A percentile compares a stretch with the other conserved stretches of the same genome.
phyloP scores from a whole-genome alignment of 2,888 invertebrate species.

The Ditylenchus weischeri region DNA sequence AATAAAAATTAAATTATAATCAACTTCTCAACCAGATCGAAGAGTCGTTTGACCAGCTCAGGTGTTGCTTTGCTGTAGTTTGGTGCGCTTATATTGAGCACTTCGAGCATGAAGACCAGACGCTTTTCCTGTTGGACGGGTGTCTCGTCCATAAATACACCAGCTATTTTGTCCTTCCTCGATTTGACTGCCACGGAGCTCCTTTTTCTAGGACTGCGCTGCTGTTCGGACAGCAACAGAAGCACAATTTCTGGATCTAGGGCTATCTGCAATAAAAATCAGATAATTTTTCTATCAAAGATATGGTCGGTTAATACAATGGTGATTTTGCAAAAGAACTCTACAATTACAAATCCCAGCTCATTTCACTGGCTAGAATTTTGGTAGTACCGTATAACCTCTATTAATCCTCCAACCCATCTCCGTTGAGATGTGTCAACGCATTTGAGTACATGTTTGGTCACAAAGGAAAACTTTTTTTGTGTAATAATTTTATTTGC shows the following conservation, averaged over 20 bases:
- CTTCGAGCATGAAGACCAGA: slow-evolving; percentile 39
- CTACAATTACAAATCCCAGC: too few species aligned
- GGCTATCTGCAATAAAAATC: slow-evolving; percentile 5
- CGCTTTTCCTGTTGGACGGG: slow-evolving; percentile 33
- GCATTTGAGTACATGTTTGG: too few species aligned
- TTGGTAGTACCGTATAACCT: too few species aligned
- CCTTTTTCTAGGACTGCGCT: slow-evolving; percentile 31
- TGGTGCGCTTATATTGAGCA: slow-evolving; percentile 25
- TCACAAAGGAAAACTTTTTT: too few species aligned
- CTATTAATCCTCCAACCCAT: too few species aligned
- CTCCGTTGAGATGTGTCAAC: too few species aligned
- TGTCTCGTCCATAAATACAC: slow-evolving; percentile 27
- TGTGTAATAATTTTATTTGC: too few species aligned
- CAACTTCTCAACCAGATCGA: slow-evolving; percentile 43
- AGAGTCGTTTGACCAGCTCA: slow-evolving; percentile 37
- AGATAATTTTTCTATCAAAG: too few species aligned
- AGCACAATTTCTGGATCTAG: slow-evolving; percentile 1
- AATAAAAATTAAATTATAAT: background rate
- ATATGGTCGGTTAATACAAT: too few species aligned
- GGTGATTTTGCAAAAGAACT: too few species aligned
- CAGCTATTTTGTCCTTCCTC: slow-evolving; percentile 8
- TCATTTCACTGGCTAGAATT: too few species aligned
- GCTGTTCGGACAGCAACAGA: background rate
- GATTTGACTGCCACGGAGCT: slow-evolving; percentile 17
- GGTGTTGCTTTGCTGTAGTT: slow-evolving; percentile 23